phyloP scores from a whole-genome alignment of 2,797 vertebrate genomes.

The Alectoris magna region DNA sequence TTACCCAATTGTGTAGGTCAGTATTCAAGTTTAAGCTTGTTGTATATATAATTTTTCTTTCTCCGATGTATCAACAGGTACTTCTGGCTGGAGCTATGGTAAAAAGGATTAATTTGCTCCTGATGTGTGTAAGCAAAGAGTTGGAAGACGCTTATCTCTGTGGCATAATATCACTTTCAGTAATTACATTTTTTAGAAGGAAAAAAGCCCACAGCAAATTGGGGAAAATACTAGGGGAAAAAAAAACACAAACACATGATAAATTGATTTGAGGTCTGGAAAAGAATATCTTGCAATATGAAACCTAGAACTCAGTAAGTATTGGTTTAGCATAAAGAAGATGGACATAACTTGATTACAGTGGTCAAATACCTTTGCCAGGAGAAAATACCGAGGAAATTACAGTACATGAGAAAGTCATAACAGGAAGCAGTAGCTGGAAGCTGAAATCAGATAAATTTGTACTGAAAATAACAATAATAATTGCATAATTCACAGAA shows the following conservation, averaged over 20 bases:
- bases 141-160: background rate
- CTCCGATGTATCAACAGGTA: background rate
- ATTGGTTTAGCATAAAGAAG: background rate
- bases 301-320: background rate
- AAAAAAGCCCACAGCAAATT: background rate
- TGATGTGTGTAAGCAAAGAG: background rate
- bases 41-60: background rate
- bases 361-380: background rate
- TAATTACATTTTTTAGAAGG: background rate
- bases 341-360: background rate
- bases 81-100: background rate
- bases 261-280: background rate
- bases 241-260: no score
- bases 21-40: background rate
- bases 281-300: background rate
- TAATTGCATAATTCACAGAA: background rate
- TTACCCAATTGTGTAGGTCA: background rate
- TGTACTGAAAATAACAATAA: background rate
- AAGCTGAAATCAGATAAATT: constrained; percentile 34
- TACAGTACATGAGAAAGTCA: background rate
- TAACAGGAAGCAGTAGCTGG: constrained; percentile 55
- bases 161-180: background rate
- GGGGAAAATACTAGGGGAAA: background rate
- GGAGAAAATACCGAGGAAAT: constrained; percentile 17
- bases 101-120: background rate